Evolutionary conservation across 2,113 vertebrate genomes (phyloP).

Genomic region (Dasyurus viverrinus): DNA sequence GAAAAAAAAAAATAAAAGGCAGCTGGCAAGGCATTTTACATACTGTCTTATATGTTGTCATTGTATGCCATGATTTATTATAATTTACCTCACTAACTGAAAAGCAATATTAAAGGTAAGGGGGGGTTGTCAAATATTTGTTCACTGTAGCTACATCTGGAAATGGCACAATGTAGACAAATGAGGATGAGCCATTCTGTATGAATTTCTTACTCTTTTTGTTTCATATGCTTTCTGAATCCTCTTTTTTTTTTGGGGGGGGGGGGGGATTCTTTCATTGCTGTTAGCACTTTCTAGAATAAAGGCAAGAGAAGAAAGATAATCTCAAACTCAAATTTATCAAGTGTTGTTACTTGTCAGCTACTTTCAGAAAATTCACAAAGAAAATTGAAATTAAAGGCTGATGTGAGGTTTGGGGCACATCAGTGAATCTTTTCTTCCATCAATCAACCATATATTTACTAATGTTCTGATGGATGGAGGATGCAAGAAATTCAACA

Average conservation of each 20-base stretch:
- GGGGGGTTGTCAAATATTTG: neutral
- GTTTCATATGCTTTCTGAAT: neutral
- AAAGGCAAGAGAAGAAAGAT: neutral
- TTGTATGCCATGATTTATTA: neutral
- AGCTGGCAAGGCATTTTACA: neutral
- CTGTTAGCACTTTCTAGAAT: neutral
- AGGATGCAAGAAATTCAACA: neutral
- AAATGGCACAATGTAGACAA: neutral
- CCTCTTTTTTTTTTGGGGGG: neutral
- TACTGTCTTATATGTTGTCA: neutral
- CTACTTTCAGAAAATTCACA: neutral
- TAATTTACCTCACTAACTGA: neutral
- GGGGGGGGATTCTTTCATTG: neutral
- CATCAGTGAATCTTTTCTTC: neutral
- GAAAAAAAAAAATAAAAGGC: neutral
- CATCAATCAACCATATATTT: neutral
- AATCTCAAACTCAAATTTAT: neutral
- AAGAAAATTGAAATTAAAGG: neutral
- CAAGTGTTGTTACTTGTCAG: slow-evolving; percentile 16
- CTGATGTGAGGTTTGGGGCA: neutral
- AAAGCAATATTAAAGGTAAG: neutral
- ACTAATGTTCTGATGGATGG: neutral
- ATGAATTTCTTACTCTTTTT: neutral
- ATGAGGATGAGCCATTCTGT: neutral
- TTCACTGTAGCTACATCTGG: neutral